A percentile compares a stretch with the other conserved stretches of the same genome.
Conservation (phyloP, 2,113 vertebrate species). For the Crocuta crocuta region DNA sequence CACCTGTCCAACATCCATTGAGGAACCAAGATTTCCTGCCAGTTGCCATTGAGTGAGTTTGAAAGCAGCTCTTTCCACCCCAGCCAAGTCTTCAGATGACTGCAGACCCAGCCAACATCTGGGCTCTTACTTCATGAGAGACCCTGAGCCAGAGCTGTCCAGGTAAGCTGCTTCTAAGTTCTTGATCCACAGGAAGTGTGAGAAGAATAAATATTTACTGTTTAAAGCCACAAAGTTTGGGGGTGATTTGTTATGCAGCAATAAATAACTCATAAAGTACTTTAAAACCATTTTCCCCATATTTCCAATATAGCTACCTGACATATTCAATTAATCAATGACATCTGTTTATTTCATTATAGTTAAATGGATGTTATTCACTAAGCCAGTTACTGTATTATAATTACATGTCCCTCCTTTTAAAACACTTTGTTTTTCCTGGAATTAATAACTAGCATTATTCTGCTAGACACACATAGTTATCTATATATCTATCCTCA, state of each 20-base stretch:
- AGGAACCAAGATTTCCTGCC: not conserved
- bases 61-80: not conserved
- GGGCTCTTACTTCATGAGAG: not conserved
- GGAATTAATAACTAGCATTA: not conserved
- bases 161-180: not conserved
- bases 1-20: not conserved
- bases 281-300: not conserved
- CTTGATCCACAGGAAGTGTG: not conserved
- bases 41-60: not conserved
- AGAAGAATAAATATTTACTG: not conserved
- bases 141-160: not conserved
- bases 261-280: not conserved
- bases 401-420: not conserved
- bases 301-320: not conserved
- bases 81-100: not conserved
- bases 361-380: not conserved
- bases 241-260: not conserved
- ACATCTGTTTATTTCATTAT: constrained; percentile 28
- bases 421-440: not conserved
- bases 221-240: not conserved
- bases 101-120: not conserved
- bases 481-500: not conserved
- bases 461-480: not conserved
- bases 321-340: constrained; percentile 19
- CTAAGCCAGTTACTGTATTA: constrained; percentile 25